phyloP scores from a whole-genome alignment of 1,140 invertebrate species.

The Drosophila nigrodunni region DNA sequence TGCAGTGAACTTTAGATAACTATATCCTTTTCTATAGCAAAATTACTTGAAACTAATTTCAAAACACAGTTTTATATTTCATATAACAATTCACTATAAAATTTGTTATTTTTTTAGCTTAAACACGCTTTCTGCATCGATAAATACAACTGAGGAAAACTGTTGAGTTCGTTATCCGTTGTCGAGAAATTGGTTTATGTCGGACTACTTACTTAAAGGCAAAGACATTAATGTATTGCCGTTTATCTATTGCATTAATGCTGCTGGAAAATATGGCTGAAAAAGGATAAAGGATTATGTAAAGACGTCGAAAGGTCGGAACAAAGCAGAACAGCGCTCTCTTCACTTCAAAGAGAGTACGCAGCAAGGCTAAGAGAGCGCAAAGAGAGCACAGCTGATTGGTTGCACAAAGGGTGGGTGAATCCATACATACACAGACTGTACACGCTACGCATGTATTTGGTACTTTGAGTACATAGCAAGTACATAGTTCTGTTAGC shows the following conservation, averaged over 20 bases:
- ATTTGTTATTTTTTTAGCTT: not conserved
- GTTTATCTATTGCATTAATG: slow-evolving; percentile 12
- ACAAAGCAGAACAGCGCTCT: not conserved
- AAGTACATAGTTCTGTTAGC: slow-evolving; percentile 66
- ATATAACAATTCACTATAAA: not conserved
- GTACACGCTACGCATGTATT: not conserved
- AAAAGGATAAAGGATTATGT: slow-evolving; percentile 15
- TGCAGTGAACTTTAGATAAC: no score
- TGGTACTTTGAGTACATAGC: slow-evolving; percentile 44
- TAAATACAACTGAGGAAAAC: not conserved
- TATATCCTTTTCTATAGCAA: no score
- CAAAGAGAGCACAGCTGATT: slow-evolving; percentile 52
- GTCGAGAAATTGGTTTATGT: slow-evolving; percentile 8
- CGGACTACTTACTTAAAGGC: slow-evolving; percentile 13
- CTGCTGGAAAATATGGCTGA: slow-evolving; percentile 6
- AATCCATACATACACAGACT: slow-evolving; percentile 12
- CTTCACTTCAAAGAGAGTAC: slow-evolving; percentile 18
- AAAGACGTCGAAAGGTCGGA: slow-evolving; percentile 7
- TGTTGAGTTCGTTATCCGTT: slow-evolving; percentile 9
- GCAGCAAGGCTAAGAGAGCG: slow-evolving; percentile 32
- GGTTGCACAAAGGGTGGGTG: slow-evolving; percentile 61
- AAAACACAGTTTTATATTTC: no score
- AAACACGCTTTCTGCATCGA: not conserved
- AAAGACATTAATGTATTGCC: slow-evolving; percentile 14
- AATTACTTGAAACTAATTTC: no score